Conservation (phyloP, 1,140 invertebrate species). For the Artemia franciscana region DNA sequence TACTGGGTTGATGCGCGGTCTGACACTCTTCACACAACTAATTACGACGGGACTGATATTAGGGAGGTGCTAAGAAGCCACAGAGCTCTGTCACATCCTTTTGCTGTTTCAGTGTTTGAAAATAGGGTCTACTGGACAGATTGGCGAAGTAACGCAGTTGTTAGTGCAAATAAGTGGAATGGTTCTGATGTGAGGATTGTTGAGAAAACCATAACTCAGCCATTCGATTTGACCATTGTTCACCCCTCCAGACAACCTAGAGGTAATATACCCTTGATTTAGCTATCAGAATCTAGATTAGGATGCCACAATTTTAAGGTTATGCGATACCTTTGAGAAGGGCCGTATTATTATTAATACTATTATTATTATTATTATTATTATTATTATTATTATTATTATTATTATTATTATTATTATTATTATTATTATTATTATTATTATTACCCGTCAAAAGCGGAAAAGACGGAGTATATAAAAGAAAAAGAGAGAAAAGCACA, state of each 20-base stretch:
- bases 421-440: conserved; percentile 10
- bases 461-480: too few relatives aligned
- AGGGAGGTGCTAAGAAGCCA: conserved; percentile 27
- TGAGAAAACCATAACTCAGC: conserved; percentile 33
- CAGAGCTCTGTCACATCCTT: conserved; percentile 33
- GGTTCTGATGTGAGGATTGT: conserved; percentile 30
- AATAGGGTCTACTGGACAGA: conserved; percentile 41
- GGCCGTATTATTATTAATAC: neutral
- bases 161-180: conserved; percentile 38
- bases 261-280: conserved; percentile 17
- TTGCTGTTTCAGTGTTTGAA: conserved; percentile 35
- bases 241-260: conserved; percentile 33
- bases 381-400: conserved; percentile 3
- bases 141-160: conserved; percentile 36
- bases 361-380: neutral
- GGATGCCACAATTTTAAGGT: neutral
- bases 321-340: neutral
- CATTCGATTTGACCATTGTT: conserved; percentile 39
- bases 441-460: too few relatives aligned
- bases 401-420: neutral
- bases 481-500: too few relatives aligned
- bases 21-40: conserved; percentile 57
- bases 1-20: conserved; percentile 51
- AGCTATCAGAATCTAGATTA: neutral
- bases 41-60: conserved; percentile 29